phyloP scores from a whole-genome alignment of 2,888 invertebrate species.

The Drosophila percnosoma region DNA sequence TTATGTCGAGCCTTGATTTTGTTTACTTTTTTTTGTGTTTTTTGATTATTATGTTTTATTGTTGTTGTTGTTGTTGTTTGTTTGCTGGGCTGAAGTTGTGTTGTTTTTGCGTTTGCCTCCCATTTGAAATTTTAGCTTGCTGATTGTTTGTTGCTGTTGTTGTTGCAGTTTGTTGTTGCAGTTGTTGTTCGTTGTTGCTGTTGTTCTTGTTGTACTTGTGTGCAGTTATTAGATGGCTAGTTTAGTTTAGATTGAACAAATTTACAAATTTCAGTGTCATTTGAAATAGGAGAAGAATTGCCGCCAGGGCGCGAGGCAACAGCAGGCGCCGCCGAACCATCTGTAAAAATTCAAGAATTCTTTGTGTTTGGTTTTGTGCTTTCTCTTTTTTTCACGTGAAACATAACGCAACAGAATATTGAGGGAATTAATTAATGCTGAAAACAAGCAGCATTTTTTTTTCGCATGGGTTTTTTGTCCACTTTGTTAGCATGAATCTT shows the following conservation, averaged over 20 bases:
- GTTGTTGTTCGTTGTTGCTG: conserved; percentile 27
- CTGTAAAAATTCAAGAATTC: conserved; percentile 80
- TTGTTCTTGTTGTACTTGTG: conserved; percentile 33
- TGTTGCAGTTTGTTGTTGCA: conserved; percentile 12
- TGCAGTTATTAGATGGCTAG: conserved; percentile 26
- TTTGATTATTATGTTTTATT: conserved; percentile 13
- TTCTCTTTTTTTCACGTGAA: conserved; percentile 26
- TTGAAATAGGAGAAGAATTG: conserved; percentile 75
- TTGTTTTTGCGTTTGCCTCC: conserved; percentile 34
- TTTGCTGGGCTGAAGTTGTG: conserved; percentile 36
- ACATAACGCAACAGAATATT: conserved; percentile 51
- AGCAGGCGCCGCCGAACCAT: conserved; percentile 81
- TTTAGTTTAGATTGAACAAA: conserved; percentile 25
- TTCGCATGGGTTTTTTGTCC: conserved; percentile 35
- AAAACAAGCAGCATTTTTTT: conserved; percentile 26
- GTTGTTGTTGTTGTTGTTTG: conserved; percentile 20
- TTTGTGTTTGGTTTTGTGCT: conserved; percentile 41
- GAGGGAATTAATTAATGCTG: conserved; percentile 25
- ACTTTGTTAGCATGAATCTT: conserved; percentile 59
- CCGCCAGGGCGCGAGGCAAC: conserved; percentile 78
- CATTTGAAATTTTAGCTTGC: conserved; percentile 26
- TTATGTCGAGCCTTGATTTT: conserved; percentile 53
- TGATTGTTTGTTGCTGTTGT: conserved; percentile 22
- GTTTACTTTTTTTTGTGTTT: conserved; percentile 7
- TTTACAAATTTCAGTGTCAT: conserved; percentile 44